Evolutionary conservation across 2,888 invertebrate species (phyloP).

Genomic region (Aelia acuminata): DNA sequence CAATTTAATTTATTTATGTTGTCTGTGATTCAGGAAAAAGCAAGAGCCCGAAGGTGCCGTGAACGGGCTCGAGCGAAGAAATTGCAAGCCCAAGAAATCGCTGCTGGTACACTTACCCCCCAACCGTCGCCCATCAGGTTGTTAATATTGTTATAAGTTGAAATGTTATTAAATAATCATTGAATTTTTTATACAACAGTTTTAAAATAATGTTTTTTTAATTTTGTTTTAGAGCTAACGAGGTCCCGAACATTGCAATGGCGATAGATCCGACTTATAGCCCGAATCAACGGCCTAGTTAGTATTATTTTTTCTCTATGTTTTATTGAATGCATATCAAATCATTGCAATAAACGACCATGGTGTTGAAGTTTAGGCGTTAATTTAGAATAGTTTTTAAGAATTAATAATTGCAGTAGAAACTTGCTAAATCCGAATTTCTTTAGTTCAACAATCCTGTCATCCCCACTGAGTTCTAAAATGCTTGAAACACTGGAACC

Average conservation of each 20-base stretch:
- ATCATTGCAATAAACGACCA: too few species aligned
- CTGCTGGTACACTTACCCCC: slow-evolving; percentile 15
- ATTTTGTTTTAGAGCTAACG: slow-evolving; percentile 23
- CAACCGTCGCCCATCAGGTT: slow-evolving; percentile 17
- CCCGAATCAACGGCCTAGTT: slow-evolving; percentile 65
- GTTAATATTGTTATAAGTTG: neutral
- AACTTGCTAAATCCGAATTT: too few species aligned
- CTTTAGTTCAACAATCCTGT: too few species aligned
- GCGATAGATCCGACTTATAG: slow-evolving; percentile 79
- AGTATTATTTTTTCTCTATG: neutral
- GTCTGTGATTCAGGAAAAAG: slow-evolving; percentile 74
- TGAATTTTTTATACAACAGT: too few species aligned
- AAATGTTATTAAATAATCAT: neutral
- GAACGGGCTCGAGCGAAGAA: slow-evolving; percentile 79
- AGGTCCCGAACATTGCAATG: slow-evolving; percentile 75
- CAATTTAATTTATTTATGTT: neutral
- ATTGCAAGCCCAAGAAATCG: slow-evolving; percentile 67
- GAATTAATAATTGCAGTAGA: too few species aligned
- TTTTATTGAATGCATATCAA: too few species aligned
- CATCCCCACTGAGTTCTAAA: too few species aligned
- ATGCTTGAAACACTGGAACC: too few species aligned
- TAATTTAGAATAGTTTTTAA: too few species aligned
- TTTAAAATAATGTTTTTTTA: neutral
- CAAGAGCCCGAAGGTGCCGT: slow-evolving; percentile 78
- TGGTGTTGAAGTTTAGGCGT: too few species aligned